Conservation (phyloP, 1,140 invertebrate species). For the Zaprionus davidi region DNA sequence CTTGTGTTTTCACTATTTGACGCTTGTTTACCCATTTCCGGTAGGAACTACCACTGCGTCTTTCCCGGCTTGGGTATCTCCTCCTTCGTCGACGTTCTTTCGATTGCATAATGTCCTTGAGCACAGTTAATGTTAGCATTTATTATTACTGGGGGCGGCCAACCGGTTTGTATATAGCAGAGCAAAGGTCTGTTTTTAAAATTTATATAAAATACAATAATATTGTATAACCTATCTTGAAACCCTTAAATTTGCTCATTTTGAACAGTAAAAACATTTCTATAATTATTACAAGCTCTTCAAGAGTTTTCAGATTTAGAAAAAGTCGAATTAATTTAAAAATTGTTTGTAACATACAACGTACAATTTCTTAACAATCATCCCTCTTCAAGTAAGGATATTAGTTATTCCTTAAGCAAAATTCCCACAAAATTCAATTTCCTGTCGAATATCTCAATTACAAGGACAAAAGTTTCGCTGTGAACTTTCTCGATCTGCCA, state of each 20-base stretch:
- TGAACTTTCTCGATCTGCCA: slow-evolving; percentile 62
- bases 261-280: no score
- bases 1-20: slow-evolving; percentile 79
- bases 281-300: not conserved
- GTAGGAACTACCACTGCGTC: slow-evolving; percentile 61
- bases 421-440: slow-evolving; percentile 23
- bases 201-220: not conserved
- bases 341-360: not conserved
- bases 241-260: no score
- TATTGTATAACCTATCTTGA: no score
- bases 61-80: not conserved
- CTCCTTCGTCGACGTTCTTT: slow-evolving; percentile 20
- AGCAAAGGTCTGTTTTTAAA: not conserved
- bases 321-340: not conserved
- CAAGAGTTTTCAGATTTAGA: not conserved
- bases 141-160: slow-evolving; percentile 21
- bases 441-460: slow-evolving; percentile 31
- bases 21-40: slow-evolving; percentile 82
- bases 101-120: slow-evolving; percentile 35
- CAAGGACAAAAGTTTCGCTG: slow-evolving; percentile 57
- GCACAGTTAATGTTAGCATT: slow-evolving; percentile 26
- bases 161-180: not conserved
- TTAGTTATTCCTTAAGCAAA: not conserved
- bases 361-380: not conserved
- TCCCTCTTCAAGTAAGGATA: not conserved